Percentiles rank a stretch among this genome's conserved stretches.
These are phyloP conservation scores for Mus pahari DNA, from an alignment of 2,113 vertebrate genomes.

Conservation along the genomic window DNA sequence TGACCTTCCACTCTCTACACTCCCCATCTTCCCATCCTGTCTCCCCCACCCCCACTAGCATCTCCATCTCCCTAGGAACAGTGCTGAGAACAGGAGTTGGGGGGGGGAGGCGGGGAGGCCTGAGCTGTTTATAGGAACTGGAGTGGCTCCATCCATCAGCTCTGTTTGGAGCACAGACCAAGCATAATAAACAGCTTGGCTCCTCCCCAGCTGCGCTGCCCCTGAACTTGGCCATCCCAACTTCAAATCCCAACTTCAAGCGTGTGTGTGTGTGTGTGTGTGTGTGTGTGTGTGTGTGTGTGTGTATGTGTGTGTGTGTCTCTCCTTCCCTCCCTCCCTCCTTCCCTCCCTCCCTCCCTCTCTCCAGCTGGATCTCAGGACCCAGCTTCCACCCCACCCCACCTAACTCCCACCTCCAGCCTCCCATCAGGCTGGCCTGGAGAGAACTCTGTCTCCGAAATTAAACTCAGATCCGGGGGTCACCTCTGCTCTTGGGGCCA, in stretches of 20 bases:
- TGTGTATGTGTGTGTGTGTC: no score
- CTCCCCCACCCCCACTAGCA: background rate
- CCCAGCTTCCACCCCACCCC: slow-evolving; percentile 51
- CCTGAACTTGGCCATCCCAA: slow-evolving; percentile 74
- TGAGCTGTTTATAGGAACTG: slow-evolving; percentile 80
- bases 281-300: no score
- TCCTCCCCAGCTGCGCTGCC: slow-evolving; percentile 74
- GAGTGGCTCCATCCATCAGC: slow-evolving; percentile 67
- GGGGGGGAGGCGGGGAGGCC: background rate
- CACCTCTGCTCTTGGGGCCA: background rate
- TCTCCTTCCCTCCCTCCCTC: no score
- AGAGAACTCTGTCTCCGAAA: background rate
- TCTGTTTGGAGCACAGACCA: slow-evolving; percentile 72
- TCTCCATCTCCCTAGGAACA: slow-evolving; percentile 53
- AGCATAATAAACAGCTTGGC: slow-evolving; percentile 73
- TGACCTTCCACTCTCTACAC: background rate
- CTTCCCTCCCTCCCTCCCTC: no score
- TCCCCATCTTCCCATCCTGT: background rate
- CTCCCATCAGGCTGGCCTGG: slow-evolving; percentile 37
- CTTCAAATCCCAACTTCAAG: no score
- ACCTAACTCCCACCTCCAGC: slow-evolving; percentile 17
- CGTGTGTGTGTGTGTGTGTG: no score
- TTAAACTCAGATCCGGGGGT: background rate
- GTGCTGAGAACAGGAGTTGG: background rate
- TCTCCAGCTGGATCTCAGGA: slow-evolving; percentile 74